phyloP scores from a whole-genome alignment of 2,113 vertebrate genomes.

The Cyprinus carpio region DNA sequence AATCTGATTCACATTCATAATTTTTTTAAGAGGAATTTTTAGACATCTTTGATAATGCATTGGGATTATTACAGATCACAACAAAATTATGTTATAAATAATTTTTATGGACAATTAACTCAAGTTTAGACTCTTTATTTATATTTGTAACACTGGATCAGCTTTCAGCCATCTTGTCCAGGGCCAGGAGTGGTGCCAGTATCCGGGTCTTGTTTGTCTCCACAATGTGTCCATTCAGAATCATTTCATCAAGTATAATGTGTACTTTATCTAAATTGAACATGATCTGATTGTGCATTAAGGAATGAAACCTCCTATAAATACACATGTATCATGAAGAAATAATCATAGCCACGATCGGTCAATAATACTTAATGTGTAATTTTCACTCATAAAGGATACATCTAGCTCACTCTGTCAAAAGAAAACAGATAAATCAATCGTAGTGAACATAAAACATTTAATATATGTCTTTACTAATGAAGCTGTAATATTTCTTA shows the following conservation, averaged over 20 bases:
- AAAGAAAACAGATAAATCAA: conserved; percentile 42
- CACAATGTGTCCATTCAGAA: conserved; percentile 91
- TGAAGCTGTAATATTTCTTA: background rate
- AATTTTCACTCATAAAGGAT: conserved; percentile 78
- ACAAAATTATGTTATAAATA: background rate
- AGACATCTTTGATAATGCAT: background rate
- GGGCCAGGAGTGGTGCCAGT: conserved; percentile 86
- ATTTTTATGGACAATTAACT: background rate
- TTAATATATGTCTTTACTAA: too few relatives aligned
- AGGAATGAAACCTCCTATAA: conserved; percentile 57
- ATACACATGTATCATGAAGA: background rate
- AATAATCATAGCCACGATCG: background rate
- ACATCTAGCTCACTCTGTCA: conserved; percentile 95
- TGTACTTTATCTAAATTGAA: conserved; percentile 97
- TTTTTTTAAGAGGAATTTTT: background rate
- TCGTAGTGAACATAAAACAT: background rate
- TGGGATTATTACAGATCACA: background rate
- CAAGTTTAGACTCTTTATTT: background rate
- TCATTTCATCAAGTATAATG: conserved; percentile 96
- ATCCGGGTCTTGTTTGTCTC: conserved; percentile 90
- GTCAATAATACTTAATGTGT: background rate
- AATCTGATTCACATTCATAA: background rate
- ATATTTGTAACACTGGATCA: conserved; percentile 60
- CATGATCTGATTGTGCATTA: conserved; percentile 89
- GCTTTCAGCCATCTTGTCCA: conserved; percentile 89